A percentile compares a stretch with the other conserved stretches of the same genome.
Evolutionary conservation across 2,888 invertebrate species (phyloP).

Genomic region (Eudasyphora cyanicolor): DNA sequence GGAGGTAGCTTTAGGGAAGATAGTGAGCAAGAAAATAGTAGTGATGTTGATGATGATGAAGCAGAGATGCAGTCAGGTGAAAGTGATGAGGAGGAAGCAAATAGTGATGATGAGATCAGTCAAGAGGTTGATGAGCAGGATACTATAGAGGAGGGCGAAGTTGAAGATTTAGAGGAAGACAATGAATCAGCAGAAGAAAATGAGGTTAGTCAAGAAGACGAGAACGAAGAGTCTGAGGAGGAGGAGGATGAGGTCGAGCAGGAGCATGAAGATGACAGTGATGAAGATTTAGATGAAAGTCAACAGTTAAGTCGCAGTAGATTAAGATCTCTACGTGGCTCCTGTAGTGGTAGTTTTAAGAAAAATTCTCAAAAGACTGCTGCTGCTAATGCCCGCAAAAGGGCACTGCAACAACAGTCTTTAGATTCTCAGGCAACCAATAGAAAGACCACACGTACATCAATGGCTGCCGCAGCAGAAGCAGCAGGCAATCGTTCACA

Average conservation of each 20-base stretch:
- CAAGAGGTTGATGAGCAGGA: constrained; percentile 52
- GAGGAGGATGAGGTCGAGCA: constrained; percentile 33
- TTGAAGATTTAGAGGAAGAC: neutral
- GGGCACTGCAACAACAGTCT: constrained; percentile 40
- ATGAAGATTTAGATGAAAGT: neutral
- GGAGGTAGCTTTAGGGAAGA: constrained; percentile 39
- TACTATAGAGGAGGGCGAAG: neutral
- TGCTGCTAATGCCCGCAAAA: neutral
- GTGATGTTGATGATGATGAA: constrained; percentile 55
- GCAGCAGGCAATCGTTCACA: constrained; percentile 31
- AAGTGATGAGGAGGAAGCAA: neutral
- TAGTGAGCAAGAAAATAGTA: constrained; percentile 53
- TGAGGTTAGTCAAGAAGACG: constrained; percentile 5
- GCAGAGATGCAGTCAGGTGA: constrained; percentile 50
- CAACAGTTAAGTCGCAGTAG: constrained; percentile 10
- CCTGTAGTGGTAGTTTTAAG: constrained; percentile 53
- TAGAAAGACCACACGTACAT: constrained; percentile 78
- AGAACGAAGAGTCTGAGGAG: constrained; percentile 11
- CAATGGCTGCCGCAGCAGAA: constrained; percentile 72
- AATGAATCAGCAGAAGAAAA: neutral
- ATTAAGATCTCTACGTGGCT: constrained; percentile 46
- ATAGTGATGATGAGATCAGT: constrained; percentile 48
- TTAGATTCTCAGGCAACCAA: constrained; percentile 67
- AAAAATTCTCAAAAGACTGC: constrained; percentile 49
- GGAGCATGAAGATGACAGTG: neutral